Evolutionary conservation across 2,888 invertebrate genomes (phyloP).

Genomic region (Poecilobothrus nobilitatus): DNA sequence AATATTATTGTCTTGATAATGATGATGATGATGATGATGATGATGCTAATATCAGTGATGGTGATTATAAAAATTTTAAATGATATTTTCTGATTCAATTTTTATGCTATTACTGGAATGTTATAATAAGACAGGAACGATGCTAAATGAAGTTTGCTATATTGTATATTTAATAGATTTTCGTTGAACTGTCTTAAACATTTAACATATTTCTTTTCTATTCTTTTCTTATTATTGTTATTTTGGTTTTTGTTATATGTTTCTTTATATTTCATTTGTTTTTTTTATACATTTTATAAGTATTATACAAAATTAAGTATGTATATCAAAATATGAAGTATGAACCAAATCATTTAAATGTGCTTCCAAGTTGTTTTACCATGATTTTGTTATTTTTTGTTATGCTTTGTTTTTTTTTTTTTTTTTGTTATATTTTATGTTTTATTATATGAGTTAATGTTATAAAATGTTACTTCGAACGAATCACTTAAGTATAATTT

Average conservation of each 20-base stretch:
- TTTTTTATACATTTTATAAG: neutral
- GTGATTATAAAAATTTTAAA: neutral
- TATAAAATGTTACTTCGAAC: too few relatives aligned
- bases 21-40: neutral
- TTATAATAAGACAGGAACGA: neutral
- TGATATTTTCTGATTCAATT: neutral
- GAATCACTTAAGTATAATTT: too few relatives aligned
- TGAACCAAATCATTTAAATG: conserved; percentile 9
- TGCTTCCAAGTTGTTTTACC: conserved; percentile 7
- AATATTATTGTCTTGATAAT: neutral
- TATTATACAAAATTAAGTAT: neutral
- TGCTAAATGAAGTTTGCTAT: neutral
- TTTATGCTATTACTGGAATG: neutral
- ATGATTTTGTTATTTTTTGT: neutral
- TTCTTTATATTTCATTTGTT: neutral
- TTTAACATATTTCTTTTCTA: neutral
- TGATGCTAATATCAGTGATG: neutral
- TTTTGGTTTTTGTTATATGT: neutral
- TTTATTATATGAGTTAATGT: too few relatives aligned
- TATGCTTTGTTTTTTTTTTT: neutral
- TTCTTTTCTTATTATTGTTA: neutral
- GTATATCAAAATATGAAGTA: too few relatives aligned
- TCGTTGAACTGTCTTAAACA: neutral
- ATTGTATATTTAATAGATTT: neutral
- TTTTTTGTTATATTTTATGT: too few relatives aligned